A percentile compares a stretch with the other conserved stretches of the same genome.
Conservation (phyloP, 2,888 invertebrate species). For the Oxystoma pomonae region DNA sequence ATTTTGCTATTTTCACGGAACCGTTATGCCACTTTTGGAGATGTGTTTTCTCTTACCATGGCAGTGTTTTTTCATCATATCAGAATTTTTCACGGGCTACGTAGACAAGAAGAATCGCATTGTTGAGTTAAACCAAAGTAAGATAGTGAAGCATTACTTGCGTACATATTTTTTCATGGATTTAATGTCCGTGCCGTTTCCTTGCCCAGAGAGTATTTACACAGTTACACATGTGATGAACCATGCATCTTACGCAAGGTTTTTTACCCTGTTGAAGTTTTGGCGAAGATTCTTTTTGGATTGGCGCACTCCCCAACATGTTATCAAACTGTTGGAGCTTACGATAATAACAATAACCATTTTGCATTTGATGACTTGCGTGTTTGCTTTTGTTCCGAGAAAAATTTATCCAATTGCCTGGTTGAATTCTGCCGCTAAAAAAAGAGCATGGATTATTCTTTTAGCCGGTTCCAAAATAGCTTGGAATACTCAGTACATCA, state of each 20-base stretch:
- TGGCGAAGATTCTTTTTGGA: no score
- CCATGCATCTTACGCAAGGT: no score
- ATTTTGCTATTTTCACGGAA: neutral
- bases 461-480: no score
- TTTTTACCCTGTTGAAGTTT: no score
- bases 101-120: neutral
- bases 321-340: no score
- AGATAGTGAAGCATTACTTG: conserved; percentile 14
- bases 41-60: neutral
- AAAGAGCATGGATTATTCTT: neutral
- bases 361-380: conserved; percentile 9
- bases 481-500: no score
- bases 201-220: no score
- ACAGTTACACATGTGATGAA: no score
- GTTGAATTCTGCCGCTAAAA: neutral
- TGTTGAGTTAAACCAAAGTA: conserved; percentile 11
- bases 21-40: neutral
- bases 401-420: neutral
- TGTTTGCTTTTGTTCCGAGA: conserved; percentile 10
- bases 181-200: neutral
- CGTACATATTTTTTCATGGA: conserved; percentile 12
- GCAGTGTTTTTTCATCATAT: conserved; percentile 1
- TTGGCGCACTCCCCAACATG: no score
- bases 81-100: conserved; percentile 12
- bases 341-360: neutral